Percentiles rank a stretch among this genome's conserved stretches.
These are phyloP conservation scores for Sarcophaga variegata DNA, from an alignment of 2,888 invertebrate species.

Conservation along the genomic window DNA sequence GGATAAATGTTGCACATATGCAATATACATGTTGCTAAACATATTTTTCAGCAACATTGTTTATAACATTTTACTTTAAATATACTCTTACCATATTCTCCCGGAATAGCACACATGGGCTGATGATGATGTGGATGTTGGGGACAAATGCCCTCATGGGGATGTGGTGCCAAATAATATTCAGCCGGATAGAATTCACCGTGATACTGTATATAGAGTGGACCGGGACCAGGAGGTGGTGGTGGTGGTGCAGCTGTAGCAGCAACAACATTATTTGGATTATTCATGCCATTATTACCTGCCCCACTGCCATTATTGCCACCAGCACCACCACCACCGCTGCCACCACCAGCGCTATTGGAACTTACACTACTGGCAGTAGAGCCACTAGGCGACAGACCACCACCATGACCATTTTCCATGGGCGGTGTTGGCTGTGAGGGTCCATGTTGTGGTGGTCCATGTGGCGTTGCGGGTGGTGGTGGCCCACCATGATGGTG, in stretches of 20 bases:
- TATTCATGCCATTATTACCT: constrained; percentile 68
- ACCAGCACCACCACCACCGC: constrained; percentile 60
- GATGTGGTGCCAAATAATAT: constrained; percentile 81
- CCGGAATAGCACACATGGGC: constrained; percentile 88
- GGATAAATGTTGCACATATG: too few relatives aligned
- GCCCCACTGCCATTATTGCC: constrained; percentile 69
- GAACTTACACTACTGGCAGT: constrained; percentile 74
- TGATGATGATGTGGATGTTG: constrained; percentile 84
- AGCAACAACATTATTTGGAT: constrained; percentile 70
- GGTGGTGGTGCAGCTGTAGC: constrained; percentile 73
- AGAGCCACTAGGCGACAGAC: constrained; percentile 72
- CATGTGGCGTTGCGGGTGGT: constrained; percentile 66
- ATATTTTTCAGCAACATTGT: neutral
- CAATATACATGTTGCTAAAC: neutral
- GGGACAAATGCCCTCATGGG: constrained; percentile 83
- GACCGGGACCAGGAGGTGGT: constrained; percentile 75
- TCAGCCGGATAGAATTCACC: constrained; percentile 81
- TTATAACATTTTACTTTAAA: constrained; percentile 32
- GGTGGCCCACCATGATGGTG: constrained; percentile 69
- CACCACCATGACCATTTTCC: constrained; percentile 74
- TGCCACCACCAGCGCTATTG: constrained; percentile 69
- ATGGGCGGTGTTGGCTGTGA: constrained; percentile 70
- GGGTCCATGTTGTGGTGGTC: constrained; percentile 65
- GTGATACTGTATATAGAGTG: constrained; percentile 80
- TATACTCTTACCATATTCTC: constrained; percentile 87